These are phyloP conservation scores for Platerodrilus igneus DNA, from an alignment of 2,888 invertebrate species.

Conservation along the genomic window DNA sequence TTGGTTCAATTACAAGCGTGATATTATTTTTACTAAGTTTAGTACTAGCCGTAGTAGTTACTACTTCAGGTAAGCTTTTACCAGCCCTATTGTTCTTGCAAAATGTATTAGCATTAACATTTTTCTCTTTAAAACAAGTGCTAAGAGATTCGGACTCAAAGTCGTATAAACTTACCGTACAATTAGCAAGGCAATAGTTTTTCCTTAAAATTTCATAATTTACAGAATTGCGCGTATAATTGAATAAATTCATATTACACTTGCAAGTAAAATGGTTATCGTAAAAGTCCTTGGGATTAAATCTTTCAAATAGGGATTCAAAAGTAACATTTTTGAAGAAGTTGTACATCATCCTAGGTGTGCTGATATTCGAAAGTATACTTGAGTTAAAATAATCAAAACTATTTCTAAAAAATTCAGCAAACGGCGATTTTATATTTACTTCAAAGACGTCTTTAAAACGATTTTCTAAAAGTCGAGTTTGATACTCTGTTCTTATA, in stretches of 20 bases:
- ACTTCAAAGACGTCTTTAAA: conserved; percentile 8
- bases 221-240: conserved; percentile 6
- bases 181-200: conserved; percentile 13
- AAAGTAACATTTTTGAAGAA: conserved; percentile 2
- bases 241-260: conserved; percentile 12
- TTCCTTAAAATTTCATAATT: conserved; percentile 17
- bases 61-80: not conserved
- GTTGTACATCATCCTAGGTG: conserved; percentile 12
- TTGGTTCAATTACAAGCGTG: not conserved
- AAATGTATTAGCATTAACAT: conserved; percentile 6
- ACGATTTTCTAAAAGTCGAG: conserved; percentile 10
- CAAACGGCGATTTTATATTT: conserved; percentile 12
- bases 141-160: conserved; percentile 14
- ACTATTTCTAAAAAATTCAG: conserved; percentile 11
- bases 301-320: conserved; percentile 1
- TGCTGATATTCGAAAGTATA: not conserved
- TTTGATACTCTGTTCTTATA: conserved; percentile 9
- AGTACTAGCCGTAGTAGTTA: not conserved
- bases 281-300: conserved; percentile 16
- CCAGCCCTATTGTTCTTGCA: conserved; percentile 8
- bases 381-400: conserved; percentile 7
- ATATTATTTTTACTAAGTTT: not conserved
- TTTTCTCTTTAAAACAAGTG: conserved; percentile 6
- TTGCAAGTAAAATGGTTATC: conserved; percentile 12
- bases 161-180: conserved; percentile 14